Base-by-base conservation (phyloP, 2,113 vertebrate species). In the Aepyceros melampus region DNA sequence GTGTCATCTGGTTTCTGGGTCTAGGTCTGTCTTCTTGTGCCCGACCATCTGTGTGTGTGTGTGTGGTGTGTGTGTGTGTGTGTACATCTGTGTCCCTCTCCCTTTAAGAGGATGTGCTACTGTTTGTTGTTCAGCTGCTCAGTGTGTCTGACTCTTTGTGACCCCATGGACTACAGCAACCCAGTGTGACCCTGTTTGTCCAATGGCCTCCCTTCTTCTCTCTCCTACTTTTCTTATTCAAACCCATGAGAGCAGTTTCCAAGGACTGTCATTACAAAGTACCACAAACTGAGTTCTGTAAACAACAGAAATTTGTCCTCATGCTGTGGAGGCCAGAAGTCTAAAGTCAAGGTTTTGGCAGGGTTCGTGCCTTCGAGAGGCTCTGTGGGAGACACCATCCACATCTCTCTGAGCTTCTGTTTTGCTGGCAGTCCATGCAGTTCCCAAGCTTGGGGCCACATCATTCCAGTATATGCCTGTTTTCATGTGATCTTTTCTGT, bases 241-340 rank as follows among this genome's bases (percentile, higher is more conserved):
- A 45, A 19, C 53, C 36, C 12, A 16, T 6, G 43, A 53, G 25
- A 1, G 33, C 27, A 3, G 13, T 62, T 31, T 19, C 88, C 11
- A 5, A 31, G 71, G 53, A 60, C 45, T 33, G 21, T 58, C 62
- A 2, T 45, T 1, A 67, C 58, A 21, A 14, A 60, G 86, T 1
- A 1, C 15, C 81, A 7, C 56, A 29, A 10, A 6, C 21, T 0
- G 5, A 16, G 49, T 31, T 3, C 23, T 2, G 12, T 6, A 19
- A 16, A 12, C 29, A 45, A 6, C 31, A 51, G 16, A 21, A 25
- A 16, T 19, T 10, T 25, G 3, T 76, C 17, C 40, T 87, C 55
- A 27, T 31, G 6, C 8, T 17, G 33, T 49, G 47, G 31, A 91
- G 60, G 12, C 17, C 25, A 15, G 43, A 74, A 17, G 40, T n/a